Evolutionary conservation across 1,140 invertebrate genomes (phyloP), one percentile per base, ranked within the genome.

Genomic region (Eumaeus atala): DNA sequence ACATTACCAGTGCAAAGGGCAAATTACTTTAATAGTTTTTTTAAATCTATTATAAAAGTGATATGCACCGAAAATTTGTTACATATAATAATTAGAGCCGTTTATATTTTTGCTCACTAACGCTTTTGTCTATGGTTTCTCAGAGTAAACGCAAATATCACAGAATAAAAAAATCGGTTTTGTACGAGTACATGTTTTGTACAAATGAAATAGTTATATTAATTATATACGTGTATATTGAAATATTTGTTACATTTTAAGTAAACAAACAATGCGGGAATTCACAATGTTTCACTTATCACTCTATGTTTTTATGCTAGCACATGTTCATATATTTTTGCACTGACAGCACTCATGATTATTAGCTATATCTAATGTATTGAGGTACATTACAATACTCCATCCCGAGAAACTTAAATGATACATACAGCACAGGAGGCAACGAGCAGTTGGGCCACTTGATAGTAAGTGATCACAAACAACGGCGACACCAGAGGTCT

Each of bases 231-330:
- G 17, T 44, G 40, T 44, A 16, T 44, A 44, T 44, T 17, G 40
- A 44, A 44, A 44, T 44, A 44, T 44, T 44, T 44, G 40, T 44
- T 44, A 44, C 1, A 17, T 44, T 44, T 44, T 18, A 44, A 44
- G 16, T 44, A 44, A 44, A 44, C 16, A 14, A 42, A 42, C 40
- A 42, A 16, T 16, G 14, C 9, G 40, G 40, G 40, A 44, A 14
- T 17, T 17, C 12, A 44, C n/a, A 40, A 14, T 8, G 12, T 12
- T 14, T 44, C 16, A 16, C 4, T 44, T 44, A n/a, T n/a, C n/a
- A n/a, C n/a, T n/a, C 6, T 14, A 14, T 44, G 9, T 40, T 4
- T 28, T 28, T 28, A 2, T 28, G 21, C 21, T 28, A 28, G 6
- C 21, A 28, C 21, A 28, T 28, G 21, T 28, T 28, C 21, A 28